Evolutionary conservation across 2,113 vertebrate genomes (phyloP), one percentile per base, ranked within the genome.

Genomic region (Andinoacara biseriatus): DNA sequence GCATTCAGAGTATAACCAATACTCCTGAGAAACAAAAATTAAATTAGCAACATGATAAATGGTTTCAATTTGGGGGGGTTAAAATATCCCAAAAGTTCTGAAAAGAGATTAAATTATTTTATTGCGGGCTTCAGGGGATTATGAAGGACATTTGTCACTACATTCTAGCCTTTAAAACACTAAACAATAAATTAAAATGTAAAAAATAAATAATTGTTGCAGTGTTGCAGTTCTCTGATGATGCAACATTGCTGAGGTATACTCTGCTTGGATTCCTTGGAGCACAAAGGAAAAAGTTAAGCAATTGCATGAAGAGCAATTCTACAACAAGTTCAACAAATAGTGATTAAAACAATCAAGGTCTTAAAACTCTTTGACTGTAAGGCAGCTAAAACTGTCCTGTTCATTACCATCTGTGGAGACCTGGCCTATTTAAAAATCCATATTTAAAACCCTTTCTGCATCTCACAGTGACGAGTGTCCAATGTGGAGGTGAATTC

Each of bases 341-440:
- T 77, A 61, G 8, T 11, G 17, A 33, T 60, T 20, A 24, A 72
- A 59, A 81, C 63, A 52, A 58, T 24, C 6, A 5, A 49, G 56
- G 4, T 18, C 26, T 31, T 72, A n/a, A 54, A 72, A 49, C 26
- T 54, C 46, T 49, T 69, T 31, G 10, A n/a, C 26, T 72, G 17
- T 72, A 31, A 72, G 43, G 13, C 17, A 72, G 17, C 46, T 72
- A 52, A 52, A 81, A 83, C 52, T 69, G 15, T 24, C 40, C 58
- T 24, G 26, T 56, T 79, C 26, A 33, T 80, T 63, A 33, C 35
- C 67, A 26, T 72, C 76, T 87, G 67, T 61, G 31, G 14, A 80
- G 38, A 14, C 31, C 35, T 74, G 82, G 56, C 40, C 14, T 35
- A 43, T 81, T 82, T n/a, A 40, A 59, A 62, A 49, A 59, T 72